Conservation (phyloP, 2,797 vertebrate genomes). For the Percopsis omiscomaycus region DNA sequence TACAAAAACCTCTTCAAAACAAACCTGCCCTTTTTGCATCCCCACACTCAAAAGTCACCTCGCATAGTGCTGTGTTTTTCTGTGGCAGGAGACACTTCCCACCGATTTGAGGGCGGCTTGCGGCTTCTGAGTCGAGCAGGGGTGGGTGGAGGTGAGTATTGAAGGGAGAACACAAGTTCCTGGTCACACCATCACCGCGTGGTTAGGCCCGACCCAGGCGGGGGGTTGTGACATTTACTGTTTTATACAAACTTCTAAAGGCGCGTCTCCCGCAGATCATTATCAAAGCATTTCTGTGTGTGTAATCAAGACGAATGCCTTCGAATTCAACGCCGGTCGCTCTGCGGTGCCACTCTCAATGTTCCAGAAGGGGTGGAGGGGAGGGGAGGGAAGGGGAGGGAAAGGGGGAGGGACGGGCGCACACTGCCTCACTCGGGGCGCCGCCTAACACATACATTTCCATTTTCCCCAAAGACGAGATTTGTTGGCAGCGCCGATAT, state of each 20-base stretch:
- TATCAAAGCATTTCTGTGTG: conserved; percentile 75
- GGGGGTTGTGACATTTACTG: conserved; percentile 68
- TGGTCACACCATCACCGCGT: conserved; percentile 38
- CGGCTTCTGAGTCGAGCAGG: conserved; percentile 43
- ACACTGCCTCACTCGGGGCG: conserved; percentile 38
- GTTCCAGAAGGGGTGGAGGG: conserved; percentile 20
- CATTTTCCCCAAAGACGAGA: conserved; percentile 72
- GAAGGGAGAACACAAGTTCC: conserved; percentile 1
- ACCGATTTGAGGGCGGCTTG: conserved; percentile 44
- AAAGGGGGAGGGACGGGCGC: not conserved
- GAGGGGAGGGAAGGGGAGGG: not conserved
- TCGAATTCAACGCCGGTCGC: conserved; percentile 65
- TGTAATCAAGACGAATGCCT: conserved; percentile 78
- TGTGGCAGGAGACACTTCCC: conserved; percentile 64
- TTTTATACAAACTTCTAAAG: conserved; percentile 75
- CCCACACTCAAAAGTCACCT: not conserved
- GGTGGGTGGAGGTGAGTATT: conserved; percentile 51
- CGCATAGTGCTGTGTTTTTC: conserved; percentile 52
- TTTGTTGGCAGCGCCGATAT: conserved; percentile 68
- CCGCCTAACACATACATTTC: conserved; percentile 67
- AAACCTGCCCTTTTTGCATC: not conserved
- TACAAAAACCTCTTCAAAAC: too few species aligned
- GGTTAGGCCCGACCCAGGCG: too few species aligned
- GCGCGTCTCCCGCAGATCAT: conserved; percentile 74
- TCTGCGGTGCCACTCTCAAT: conserved; percentile 57